Evolutionary conservation across 2,888 invertebrate species (phyloP), one percentile per base, ranked within the genome.

Genomic region (Erebia palarica): DNA sequence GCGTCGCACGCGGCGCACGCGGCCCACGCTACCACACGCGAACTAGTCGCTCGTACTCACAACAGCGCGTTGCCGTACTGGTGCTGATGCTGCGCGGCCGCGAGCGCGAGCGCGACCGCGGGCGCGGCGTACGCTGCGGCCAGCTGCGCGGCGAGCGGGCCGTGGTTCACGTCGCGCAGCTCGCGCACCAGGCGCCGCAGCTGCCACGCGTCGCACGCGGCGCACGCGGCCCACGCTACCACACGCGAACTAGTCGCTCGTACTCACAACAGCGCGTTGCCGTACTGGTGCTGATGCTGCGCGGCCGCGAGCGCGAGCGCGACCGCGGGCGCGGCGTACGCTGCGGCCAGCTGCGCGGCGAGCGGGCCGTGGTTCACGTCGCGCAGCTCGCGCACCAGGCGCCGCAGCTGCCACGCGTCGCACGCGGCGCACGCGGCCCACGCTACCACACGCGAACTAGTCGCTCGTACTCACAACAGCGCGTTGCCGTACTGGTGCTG

Each of bases 331-430:
- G 97, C 95, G 70, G 97, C 98, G 86, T 98, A 99, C 16, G 98
- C 99, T 83, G 97, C 95, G 16, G 97, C 96, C 79, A 98, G 97
- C 86, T 98, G 99, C 85, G 98, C 98, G 84, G 97, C 97, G 72
- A 99, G 97, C 51, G 97, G 97, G 5, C 98, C 99, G 86, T 98
- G 98, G 94, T 99, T 99, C 64, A 99, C 98, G 88, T 99, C 98
- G 4, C 99, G 94, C 94, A 99, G 96, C 92, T 99, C 99, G 3
- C 98, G 98, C 78, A 99, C 92, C 96, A 99, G 97, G 61, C 99
- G 95, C 83, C 99, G 97, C 70, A 99, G 94, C 89, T 99, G 99
- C 78, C 98, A 95, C 49, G 98, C 97, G 88, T 98, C 98, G n/a
- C n/a, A n/a, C n/a, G n/a, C 82, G 98, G 97, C 14, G 97, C 96